These are phyloP conservation scores for Amphipyra berbera DNA, from an alignment of 2,888 invertebrate genomes.

Conservation along the genomic window DNA sequence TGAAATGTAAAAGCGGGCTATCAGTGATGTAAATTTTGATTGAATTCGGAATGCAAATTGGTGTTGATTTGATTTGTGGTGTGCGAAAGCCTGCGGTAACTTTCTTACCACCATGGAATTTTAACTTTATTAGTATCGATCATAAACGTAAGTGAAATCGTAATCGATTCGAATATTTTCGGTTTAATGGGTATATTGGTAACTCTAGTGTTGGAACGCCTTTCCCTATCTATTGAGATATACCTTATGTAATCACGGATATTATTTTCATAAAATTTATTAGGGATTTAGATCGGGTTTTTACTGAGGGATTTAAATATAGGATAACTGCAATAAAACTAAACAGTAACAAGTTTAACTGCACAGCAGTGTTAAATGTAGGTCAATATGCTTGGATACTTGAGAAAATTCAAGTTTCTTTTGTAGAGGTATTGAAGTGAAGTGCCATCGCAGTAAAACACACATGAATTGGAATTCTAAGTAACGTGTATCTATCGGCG, in stretches of 20 bases:
- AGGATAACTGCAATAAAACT: too few relatives aligned
- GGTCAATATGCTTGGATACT: constrained; percentile 1
- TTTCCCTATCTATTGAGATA: constrained; percentile 5
- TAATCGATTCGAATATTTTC: constrained; percentile 46
- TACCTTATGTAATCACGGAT: not conserved
- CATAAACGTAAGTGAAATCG: constrained; percentile 55
- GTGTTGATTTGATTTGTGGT: constrained; percentile 54
- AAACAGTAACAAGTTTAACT: too few relatives aligned
- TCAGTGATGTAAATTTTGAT: constrained; percentile 47
- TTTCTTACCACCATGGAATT: constrained; percentile 52
- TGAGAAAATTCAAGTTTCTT: not conserved
- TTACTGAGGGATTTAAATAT: too few relatives aligned
- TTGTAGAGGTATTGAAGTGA: not conserved
- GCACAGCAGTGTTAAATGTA: not conserved
- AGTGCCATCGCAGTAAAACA: not conserved
- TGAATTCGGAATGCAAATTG: constrained; percentile 54
- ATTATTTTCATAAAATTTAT: not conserved
- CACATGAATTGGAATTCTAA: not conserved
- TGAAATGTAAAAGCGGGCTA: constrained; percentile 27
- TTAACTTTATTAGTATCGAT: constrained; percentile 53
- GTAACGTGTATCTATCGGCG: not conserved
- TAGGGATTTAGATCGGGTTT: too few relatives aligned
- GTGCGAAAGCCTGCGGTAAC: constrained; percentile 59
- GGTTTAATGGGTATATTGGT: constrained; percentile 14
- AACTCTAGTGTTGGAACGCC: constrained; percentile 3